Evolutionary conservation across 2,113 vertebrate species (phyloP).

Genomic region (Pristiophorus japonicus): DNA sequence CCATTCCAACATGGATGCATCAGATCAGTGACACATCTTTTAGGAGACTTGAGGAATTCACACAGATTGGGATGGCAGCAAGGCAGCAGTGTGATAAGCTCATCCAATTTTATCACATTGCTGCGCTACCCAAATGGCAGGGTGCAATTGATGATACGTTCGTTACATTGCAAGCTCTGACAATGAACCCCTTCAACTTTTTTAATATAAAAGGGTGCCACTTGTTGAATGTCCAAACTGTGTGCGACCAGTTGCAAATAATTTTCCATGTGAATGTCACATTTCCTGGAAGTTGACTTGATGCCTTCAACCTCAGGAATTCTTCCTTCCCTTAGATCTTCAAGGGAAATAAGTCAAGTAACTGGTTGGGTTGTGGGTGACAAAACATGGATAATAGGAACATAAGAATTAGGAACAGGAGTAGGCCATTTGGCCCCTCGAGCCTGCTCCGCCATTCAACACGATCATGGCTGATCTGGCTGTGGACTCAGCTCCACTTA

Average conservation of each 20-base stretch:
- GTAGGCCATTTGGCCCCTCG: too few species aligned
- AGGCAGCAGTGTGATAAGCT: too few species aligned
- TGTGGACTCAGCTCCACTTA: too few species aligned
- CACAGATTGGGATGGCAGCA: neutral
- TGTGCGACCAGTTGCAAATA: neutral
- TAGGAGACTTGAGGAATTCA: neutral
- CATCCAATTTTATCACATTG: neutral
- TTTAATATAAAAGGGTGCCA: neutral
- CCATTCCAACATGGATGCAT: neutral
- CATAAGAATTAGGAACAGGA: too few species aligned
- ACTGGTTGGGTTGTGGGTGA: neutral
- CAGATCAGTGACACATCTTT: neutral
- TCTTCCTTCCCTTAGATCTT: neutral
- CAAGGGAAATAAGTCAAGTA: neutral
- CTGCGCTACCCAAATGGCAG: neutral
- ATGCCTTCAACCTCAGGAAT: neutral
- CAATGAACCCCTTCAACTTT: neutral
- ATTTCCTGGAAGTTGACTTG: neutral
- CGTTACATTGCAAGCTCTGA: neutral
- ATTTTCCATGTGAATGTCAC: neutral
- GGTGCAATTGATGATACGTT: neutral
- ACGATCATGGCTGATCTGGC: too few species aligned
- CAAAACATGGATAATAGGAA: neutral
- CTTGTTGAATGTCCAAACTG: neutral
- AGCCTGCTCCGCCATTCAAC: too few species aligned